phyloP scores from a whole-genome alignment of 2,797 vertebrate genomes.

The Basileuterus tristriatus region DNA sequence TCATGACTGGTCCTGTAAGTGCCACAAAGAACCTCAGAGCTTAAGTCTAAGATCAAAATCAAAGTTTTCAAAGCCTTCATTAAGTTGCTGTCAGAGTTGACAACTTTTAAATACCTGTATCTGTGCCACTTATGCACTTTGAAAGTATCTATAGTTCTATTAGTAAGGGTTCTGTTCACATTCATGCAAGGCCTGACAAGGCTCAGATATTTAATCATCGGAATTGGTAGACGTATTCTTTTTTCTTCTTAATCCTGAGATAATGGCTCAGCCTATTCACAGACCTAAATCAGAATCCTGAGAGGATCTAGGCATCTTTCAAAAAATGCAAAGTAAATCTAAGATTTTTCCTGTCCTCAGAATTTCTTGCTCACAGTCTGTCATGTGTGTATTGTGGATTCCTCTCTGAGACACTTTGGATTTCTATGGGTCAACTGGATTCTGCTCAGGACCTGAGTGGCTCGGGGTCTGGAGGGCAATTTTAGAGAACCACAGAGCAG shows the following conservation, averaged over 20 bases:
- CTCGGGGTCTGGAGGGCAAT: accelerated
- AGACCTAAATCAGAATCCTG: background rate
- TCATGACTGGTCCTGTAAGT: background rate
- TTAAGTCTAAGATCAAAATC: background rate
- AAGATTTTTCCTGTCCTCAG: background rate
- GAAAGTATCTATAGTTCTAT: background rate
- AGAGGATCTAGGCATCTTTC: background rate
- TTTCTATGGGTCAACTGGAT: background rate
- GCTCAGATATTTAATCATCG: background rate
- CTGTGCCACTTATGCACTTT: background rate
- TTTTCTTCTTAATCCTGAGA: background rate
- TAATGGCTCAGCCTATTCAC: background rate
- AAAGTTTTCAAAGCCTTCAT: background rate
- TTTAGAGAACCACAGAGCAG: background rate
- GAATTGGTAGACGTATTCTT: background rate
- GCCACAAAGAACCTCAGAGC: background rate
- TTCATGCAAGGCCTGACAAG: background rate
- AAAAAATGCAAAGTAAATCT: background rate
- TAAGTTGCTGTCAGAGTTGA: background rate
- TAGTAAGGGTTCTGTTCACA: background rate
- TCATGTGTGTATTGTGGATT: background rate
- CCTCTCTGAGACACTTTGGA: background rate
- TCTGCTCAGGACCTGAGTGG: background rate
- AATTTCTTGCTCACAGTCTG: background rate
- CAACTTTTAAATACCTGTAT: background rate